These are phyloP conservation scores for Drosophila dunni DNA, from an alignment of 1,140 invertebrate genomes.

Conservation along the genomic window DNA sequence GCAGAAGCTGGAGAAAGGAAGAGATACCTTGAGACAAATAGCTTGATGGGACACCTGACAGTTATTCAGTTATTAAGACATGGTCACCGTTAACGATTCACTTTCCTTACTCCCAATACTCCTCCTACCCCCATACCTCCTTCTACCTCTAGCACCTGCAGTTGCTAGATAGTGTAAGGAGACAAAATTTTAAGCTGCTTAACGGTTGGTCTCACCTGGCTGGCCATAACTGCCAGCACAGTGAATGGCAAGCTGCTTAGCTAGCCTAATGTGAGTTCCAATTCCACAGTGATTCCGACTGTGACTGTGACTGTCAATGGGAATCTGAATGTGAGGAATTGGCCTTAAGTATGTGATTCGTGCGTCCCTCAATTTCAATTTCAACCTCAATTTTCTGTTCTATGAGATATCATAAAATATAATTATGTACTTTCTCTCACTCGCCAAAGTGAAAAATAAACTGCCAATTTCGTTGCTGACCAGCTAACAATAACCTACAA, in stretches of 20 bases:
- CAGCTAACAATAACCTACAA: slow-evolving; percentile 75
- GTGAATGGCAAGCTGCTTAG: slow-evolving; percentile 18
- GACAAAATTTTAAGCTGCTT: slow-evolving; percentile 27
- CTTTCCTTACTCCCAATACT: neutral
- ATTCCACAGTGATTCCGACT: neutral
- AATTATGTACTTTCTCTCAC: slow-evolving; percentile 68
- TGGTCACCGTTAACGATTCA: slow-evolving; percentile 14
- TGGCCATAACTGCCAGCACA: neutral
- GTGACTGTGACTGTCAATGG: too few relatives aligned
- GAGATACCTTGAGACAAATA: slow-evolving; percentile 39
- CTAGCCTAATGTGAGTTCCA: slow-evolving; percentile 3
- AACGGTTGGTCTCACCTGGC: neutral
- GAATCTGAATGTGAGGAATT: neutral
- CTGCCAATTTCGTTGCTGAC: slow-evolving; percentile 76
- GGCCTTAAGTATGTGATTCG: slow-evolving; percentile 3
- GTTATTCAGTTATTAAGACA: slow-evolving; percentile 44
- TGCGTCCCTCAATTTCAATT: slow-evolving; percentile 19
- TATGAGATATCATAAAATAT: slow-evolving; percentile 72
- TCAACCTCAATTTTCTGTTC: slow-evolving; percentile 61
- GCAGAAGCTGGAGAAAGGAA: neutral
- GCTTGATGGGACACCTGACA: slow-evolving; percentile 28
- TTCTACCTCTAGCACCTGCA: slow-evolving; percentile 8
- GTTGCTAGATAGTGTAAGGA: slow-evolving; percentile 2
- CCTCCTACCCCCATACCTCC: neutral
- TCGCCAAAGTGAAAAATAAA: slow-evolving; percentile 74